Evolutionary conservation across 2,797 vertebrate species (phyloP), one percentile per base, ranked within the genome.

Genomic region (Pagetopsis macropterus): DNA sequence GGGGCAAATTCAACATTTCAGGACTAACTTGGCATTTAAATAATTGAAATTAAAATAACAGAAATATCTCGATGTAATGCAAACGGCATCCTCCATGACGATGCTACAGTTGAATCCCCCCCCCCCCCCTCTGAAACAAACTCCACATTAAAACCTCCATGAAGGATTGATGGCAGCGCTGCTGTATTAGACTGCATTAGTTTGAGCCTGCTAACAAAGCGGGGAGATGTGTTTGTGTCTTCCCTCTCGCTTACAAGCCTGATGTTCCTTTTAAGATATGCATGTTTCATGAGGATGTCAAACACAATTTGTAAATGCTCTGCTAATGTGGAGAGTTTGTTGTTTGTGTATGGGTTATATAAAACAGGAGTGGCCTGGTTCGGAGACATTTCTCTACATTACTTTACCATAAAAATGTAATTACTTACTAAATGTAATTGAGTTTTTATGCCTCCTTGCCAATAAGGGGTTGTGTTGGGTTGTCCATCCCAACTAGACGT

Each of bases 251-350:
- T 70, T 65, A 71, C 41, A 45, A 55, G 52, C 70, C 57, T 65
- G 72, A 69, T 66, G 63, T 37, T 62, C 55, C 70, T 87, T 85
- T 84, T 72, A 68, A 40, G 1, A n/a, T 13, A 16, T 88, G 55
- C 65, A 87, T 86, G 52, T 85, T 89, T 87, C 15, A 87, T 85
- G 76, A 84, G 58, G 60, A 48, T 45, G 84, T 60, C 74, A 58
- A 48, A 65, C 66, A 17, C 41, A 45, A 19, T 84, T 76, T 84
- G 55, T 52, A 55, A 51, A 73, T 9, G 60, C 13, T 0, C 5
- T 4, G 61, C 43, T 65, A 57, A n/a, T 43, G 2, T 21, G 1
- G 19, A 43, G 11, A 14, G 43, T 57, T 72, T 65, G 54, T 69
- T 37, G 54, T 68, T 40, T 44, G 50, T 31, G 14, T 31, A 41